Conservation (phyloP, 2,797 vertebrate genomes). For the Lepilemur ruficaudatus region DNA sequence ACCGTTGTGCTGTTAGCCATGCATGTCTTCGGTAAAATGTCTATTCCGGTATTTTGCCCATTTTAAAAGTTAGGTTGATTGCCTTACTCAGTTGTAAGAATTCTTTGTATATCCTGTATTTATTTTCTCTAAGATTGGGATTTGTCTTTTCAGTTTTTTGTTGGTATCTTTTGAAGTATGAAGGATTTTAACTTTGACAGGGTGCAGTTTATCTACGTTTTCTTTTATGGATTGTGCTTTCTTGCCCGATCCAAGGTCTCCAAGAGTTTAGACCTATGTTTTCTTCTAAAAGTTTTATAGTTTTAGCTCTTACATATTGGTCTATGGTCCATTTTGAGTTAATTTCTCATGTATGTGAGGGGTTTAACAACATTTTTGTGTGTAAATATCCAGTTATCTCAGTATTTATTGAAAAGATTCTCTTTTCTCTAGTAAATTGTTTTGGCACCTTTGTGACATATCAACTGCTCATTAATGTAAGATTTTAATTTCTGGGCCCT, state of each 20-base stretch:
- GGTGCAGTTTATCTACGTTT: background rate
- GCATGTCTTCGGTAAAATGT: background rate
- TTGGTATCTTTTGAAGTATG: background rate
- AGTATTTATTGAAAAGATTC: background rate
- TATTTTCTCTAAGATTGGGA: background rate
- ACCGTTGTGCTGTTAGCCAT: background rate
- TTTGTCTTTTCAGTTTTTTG: constrained; percentile 1
- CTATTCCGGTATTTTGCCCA: background rate
- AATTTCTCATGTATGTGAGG: background rate
- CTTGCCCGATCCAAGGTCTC: background rate
- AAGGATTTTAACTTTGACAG: background rate
- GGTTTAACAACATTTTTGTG: background rate
- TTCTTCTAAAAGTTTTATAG: constrained; percentile 1
- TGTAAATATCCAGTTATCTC: background rate
- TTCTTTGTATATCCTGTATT: background rate
- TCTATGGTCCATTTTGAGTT: background rate
- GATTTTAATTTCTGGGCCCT: background rate
- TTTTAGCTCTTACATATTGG: background rate
- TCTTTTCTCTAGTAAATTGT: background rate
- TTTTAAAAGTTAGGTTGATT: background rate
- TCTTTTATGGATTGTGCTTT: background rate
- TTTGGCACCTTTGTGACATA: background rate
- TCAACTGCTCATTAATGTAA: background rate
- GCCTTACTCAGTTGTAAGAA: background rate
- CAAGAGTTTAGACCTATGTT: background rate